Evolutionary conservation across 2,888 invertebrate species (phyloP).

Genomic region (Lithophane semibrunnea): DNA sequence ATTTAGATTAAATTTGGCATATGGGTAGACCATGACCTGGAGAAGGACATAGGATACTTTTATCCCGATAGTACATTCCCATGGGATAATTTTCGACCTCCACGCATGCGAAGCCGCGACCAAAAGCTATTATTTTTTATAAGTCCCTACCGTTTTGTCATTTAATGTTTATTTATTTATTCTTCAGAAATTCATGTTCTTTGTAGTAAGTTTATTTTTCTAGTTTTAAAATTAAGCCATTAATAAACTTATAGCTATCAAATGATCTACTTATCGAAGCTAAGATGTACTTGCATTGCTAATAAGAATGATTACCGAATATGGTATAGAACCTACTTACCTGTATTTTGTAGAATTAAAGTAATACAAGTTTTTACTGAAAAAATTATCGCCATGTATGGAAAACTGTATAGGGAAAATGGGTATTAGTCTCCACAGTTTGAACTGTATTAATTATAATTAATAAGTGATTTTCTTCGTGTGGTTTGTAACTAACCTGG

Average conservation of each 20-base stretch:
- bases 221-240: conserved; percentile 20
- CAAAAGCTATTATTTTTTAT: too few species aligned
- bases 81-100: too few species aligned
- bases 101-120: too few species aligned
- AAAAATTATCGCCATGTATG: background rate
- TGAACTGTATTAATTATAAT: too few species aligned
- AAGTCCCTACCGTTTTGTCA: background rate
- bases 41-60: too few species aligned
- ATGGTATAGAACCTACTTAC: background rate
- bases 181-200: too few species aligned
- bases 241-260: conserved; percentile 14
- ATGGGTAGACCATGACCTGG: too few species aligned
- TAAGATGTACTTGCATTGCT: background rate
- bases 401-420: background rate
- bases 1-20: too few species aligned
- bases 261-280: conserved; percentile 1
- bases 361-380: background rate
- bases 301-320: background rate
- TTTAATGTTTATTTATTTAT: background rate
- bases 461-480: too few species aligned
- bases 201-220: background rate
- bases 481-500: too few species aligned
- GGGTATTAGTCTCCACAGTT: background rate
- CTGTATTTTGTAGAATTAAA: background rate
- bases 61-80: too few species aligned